Evolutionary conservation across 2,888 invertebrate genomes (phyloP).

Genomic region (Doris montereyensis): DNA sequence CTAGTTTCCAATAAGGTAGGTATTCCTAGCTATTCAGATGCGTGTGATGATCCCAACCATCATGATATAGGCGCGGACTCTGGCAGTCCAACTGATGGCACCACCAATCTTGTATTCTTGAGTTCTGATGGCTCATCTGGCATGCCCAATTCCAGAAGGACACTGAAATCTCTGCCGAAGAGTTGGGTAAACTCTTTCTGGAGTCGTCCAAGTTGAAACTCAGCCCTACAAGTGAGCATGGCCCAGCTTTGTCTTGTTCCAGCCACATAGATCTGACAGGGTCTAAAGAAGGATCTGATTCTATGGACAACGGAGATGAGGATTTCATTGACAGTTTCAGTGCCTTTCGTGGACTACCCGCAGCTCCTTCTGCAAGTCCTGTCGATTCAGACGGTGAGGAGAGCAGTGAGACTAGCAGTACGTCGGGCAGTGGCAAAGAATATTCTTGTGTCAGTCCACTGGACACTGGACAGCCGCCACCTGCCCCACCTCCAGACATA

Average conservation of each 20-base stretch:
- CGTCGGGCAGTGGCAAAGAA: conserved; percentile 39
- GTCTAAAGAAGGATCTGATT: no score
- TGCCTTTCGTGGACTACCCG: background rate
- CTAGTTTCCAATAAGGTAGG: conserved; percentile 38
- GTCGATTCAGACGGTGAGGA: conserved; percentile 30
- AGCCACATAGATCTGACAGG: conserved; percentile 25
- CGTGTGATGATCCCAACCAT: no score
- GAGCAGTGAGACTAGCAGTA: conserved; percentile 12
- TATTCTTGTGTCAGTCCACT: conserved; percentile 39
- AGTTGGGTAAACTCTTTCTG: no score
- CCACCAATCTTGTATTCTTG: no score
- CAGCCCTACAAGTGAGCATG: no score
- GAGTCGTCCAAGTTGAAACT: no score
- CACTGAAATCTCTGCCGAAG: no score
- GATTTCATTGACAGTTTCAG: background rate
- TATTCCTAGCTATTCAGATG: conserved; percentile 15
- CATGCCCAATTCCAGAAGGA: no score
- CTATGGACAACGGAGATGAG: background rate
- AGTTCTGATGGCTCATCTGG: no score
- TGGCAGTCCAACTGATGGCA: background rate
- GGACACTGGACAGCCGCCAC: conserved; percentile 1
- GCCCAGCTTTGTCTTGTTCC: conserved; percentile 18
- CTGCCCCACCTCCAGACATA: background rate
- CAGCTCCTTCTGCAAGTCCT: background rate
- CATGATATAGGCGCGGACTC: conserved; percentile 24